Evolutionary conservation across 2,113 vertebrate genomes (phyloP).

Genomic region (Rissa tridactyla): DNA sequence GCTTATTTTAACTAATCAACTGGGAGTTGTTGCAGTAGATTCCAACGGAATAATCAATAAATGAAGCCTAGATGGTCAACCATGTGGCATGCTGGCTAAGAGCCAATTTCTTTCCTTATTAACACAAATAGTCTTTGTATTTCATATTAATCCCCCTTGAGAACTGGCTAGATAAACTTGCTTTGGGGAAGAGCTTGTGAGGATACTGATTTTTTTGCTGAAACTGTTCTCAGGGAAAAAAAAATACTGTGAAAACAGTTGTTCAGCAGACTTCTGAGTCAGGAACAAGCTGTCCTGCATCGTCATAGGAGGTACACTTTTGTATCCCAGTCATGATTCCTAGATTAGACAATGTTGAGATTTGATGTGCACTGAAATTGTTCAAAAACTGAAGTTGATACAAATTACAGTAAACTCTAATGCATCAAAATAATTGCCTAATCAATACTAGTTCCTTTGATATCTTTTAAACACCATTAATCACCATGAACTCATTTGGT

Average conservation of each 20-base stretch:
- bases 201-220: background rate
- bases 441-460: constrained; percentile 70
- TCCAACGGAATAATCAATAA: background rate
- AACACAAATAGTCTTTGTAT: background rate
- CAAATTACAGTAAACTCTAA: constrained; percentile 57
- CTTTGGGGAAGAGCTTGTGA: background rate
- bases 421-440: constrained; percentile 70
- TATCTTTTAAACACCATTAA: constrained; percentile 68
- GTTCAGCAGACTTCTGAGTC: background rate
- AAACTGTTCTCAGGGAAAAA: background rate
- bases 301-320: background rate
- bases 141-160: background rate
- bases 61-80: background rate
- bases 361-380: background rate
- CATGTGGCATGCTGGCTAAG: background rate
- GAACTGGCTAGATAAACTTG: background rate
- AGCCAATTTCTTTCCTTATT: background rate
- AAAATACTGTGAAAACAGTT: background rate
- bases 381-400: constrained; percentile 21
- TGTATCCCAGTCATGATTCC: background rate
- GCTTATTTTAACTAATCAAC: background rate
- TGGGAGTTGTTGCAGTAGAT: background rate
- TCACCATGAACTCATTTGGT: constrained; percentile 49
- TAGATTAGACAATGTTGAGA: background rate
- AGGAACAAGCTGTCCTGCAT: background rate